Conservation (phyloP, 2,797 vertebrate genomes). For the Phyllotis vaccarum region DNA sequence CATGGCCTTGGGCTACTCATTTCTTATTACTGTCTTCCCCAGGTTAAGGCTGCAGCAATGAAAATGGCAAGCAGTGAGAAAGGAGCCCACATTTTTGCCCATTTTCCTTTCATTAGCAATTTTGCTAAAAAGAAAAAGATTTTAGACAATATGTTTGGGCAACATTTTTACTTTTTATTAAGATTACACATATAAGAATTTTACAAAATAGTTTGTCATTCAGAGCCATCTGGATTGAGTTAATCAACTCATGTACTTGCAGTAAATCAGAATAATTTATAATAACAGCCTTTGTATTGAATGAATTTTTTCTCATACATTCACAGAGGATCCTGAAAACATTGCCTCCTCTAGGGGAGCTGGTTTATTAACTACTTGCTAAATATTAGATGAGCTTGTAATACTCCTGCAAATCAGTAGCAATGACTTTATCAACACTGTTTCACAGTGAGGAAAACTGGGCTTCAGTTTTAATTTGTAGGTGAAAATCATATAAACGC, state of each 20-base stretch:
- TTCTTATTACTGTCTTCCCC: slow-evolving; percentile 47
- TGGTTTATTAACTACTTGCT: neutral
- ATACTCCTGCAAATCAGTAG: neutral
- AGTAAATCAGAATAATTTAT: slow-evolving; percentile 51
- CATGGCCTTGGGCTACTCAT: slow-evolving; percentile 67
- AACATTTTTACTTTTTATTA: slow-evolving; percentile 37
- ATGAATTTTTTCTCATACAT: slow-evolving; percentile 17
- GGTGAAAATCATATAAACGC: neutral
- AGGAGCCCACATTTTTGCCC: neutral
- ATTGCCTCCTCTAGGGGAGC: neutral
- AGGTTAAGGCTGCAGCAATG: neutral
- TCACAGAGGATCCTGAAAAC: neutral
- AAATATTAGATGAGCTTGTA: slow-evolving; percentile 5
- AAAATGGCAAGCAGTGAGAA: neutral
- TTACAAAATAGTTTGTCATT: slow-evolving; percentile 26
- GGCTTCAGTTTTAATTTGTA: slow-evolving; percentile 57
- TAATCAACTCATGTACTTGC: neutral
- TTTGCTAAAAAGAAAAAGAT: slow-evolving; percentile 59
- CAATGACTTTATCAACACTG: neutral
- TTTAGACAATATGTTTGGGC: slow-evolving; percentile 34
- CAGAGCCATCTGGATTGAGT: slow-evolving; percentile 2
- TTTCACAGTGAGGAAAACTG: slow-evolving; percentile 40
- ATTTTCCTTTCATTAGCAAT: slow-evolving; percentile 54
- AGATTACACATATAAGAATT: slow-evolving; percentile 28
- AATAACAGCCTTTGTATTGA: neutral